Evolutionary conservation across 2,113 vertebrate genomes (phyloP).

Genomic region (Pampusana beccarii): DNA sequence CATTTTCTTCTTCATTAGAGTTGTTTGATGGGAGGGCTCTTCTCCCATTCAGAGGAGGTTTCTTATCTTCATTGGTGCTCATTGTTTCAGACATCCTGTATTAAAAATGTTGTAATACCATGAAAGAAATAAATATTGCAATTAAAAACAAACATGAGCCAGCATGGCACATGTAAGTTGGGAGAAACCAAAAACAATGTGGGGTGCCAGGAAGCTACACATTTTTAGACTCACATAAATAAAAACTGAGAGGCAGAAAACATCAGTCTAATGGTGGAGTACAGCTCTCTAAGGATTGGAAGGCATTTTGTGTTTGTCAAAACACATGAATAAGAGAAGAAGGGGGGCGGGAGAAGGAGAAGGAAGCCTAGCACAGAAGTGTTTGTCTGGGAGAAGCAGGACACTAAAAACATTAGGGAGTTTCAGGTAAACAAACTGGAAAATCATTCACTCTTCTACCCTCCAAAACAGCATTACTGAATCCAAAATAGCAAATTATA

Average conservation of each 20-base stretch:
- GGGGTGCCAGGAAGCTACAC: background rate
- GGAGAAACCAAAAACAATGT: background rate
- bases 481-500: constrained; percentile 15
- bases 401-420: background rate
- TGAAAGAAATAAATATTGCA: background rate
- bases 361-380: background rate
- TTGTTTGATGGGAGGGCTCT: constrained; percentile 70
- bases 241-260: constrained; percentile 35
- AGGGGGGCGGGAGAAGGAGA: background rate
- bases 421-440: constrained; percentile 29
- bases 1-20: constrained; percentile 81
- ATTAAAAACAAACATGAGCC: background rate
- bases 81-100: constrained; percentile 65
- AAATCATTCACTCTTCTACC: background rate
- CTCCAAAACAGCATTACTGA: background rate
- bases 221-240: constrained; percentile 32
- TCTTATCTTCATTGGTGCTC: constrained; percentile 57
- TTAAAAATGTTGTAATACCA: background rate
- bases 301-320: constrained; percentile 41
- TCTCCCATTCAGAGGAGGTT: constrained; percentile 78
- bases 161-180: background rate
- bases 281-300: background rate
- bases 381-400: constrained; percentile 1
- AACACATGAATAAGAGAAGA: constrained; percentile 45
- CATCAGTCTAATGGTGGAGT: constrained; percentile 11